Conservation (phyloP, 2,797 vertebrate species). For the Momotus momota region DNA sequence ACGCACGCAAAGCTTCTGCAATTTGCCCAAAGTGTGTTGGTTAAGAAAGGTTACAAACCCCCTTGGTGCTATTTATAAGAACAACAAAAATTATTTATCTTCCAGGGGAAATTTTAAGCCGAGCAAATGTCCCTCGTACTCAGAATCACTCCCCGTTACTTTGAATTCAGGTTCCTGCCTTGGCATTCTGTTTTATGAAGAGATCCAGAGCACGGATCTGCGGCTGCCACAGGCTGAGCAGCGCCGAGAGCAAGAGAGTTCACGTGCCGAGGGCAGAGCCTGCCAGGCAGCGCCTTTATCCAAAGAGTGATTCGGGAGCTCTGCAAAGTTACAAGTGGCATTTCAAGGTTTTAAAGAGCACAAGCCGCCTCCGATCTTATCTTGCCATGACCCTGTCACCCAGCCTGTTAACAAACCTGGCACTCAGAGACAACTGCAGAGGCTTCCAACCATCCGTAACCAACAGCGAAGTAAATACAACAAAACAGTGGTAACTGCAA, state of each 20-base stretch:
- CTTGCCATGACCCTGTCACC: not conserved
- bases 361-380: not conserved
- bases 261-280: not conserved
- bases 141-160: not conserved
- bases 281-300: constrained; percentile 1
- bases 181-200: not conserved
- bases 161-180: not conserved
- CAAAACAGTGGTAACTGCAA: fast-evolving
- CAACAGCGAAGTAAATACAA: not conserved
- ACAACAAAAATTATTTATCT: not conserved
- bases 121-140: not conserved
- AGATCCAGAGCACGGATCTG: not conserved
- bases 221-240: not conserved
- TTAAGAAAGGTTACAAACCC: constrained; percentile 19
- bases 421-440: not conserved
- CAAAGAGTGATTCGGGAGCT: not conserved
- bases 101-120: constrained; percentile 1
- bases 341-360: not conserved
- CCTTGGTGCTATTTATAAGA: not conserved
- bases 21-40: not conserved
- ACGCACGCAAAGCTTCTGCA: not conserved
- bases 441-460: not conserved
- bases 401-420: not conserved
- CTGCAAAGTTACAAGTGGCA: not conserved
- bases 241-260: not conserved